Conservation (phyloP, 2,797 vertebrate species). For the Eospalax fontanierii region DNA sequence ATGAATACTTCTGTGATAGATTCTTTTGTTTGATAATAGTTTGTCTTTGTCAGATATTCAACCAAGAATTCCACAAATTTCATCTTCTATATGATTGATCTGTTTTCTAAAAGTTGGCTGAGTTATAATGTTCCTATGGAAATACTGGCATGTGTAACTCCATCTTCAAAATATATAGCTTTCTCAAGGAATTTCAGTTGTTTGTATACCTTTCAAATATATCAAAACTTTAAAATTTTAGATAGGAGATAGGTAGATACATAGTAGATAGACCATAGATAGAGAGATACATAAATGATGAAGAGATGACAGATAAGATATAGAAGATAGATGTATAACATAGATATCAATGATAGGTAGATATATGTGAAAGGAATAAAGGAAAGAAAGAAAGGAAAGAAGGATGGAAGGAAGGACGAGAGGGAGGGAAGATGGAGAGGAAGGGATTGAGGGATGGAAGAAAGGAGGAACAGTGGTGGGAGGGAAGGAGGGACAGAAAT, state of each 20-base stretch:
- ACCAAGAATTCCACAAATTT: slow-evolving; percentile 49
- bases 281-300: background rate
- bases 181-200: background rate
- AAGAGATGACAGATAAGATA: background rate
- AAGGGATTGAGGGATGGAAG: too few relatives aligned
- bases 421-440: background rate
- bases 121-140: slow-evolving; percentile 50
- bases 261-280: too few relatives aligned
- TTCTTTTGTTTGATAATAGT: slow-evolving; percentile 56
- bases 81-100: slow-evolving; percentile 61
- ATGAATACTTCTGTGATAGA: slow-evolving; percentile 37
- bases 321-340: background rate
- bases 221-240: background rate
- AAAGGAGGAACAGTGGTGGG: fast-evolving
- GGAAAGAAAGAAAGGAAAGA: background rate
- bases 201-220: slow-evolving; percentile 44
- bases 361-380: background rate
- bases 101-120: slow-evolving; percentile 23
- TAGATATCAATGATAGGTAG: background rate
- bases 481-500: background rate
- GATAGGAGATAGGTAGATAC: too few relatives aligned
- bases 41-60: slow-evolving; percentile 76
- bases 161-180: slow-evolving; percentile 45
- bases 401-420: too few relatives aligned
- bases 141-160: slow-evolving; percentile 52